Evolutionary conservation across 2,888 invertebrate species (phyloP).

Genomic region (Ephialtes manifestator): DNA sequence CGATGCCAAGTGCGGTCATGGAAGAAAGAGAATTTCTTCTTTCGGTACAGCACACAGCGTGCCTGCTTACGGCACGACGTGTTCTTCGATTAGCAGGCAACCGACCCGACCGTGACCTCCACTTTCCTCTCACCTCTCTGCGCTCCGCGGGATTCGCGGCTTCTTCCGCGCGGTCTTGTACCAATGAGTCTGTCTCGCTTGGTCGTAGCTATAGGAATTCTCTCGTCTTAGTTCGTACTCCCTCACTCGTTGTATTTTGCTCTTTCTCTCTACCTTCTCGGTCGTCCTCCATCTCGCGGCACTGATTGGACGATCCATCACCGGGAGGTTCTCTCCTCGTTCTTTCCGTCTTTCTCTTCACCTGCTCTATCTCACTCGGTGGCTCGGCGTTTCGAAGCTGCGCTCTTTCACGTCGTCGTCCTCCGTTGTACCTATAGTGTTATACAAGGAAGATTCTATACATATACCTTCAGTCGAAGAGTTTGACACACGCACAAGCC

Average conservation of each 20-base stretch:
- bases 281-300: conserved; percentile 86
- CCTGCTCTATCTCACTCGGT: conserved; percentile 37
- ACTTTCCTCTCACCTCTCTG: conserved; percentile 75
- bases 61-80: conserved; percentile 73
- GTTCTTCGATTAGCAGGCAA: conserved; percentile 85
- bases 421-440: not conserved
- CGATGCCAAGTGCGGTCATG: conserved; percentile 32
- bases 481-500: conserved; percentile 14
- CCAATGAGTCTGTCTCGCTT: conserved; percentile 37
- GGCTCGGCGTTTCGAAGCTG: conserved; percentile 30
- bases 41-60: conserved; percentile 72
- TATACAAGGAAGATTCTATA: conserved; percentile 26
- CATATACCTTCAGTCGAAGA: not conserved
- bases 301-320: conserved; percentile 89
- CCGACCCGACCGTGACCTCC: conserved; percentile 86
- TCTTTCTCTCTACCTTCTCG: conserved; percentile 77
- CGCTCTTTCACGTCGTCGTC: conserved; percentile 48
- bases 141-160: conserved; percentile 27
- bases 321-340: conserved; percentile 78
- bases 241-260: conserved; percentile 54
- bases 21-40: conserved; percentile 74
- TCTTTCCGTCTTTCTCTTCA: conserved; percentile 58
- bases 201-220: conserved; percentile 50
- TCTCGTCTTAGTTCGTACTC: conserved; percentile 58
- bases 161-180: conserved; percentile 48